phyloP scores from a whole-genome alignment of 2,113 vertebrate species.

The Atherinomorus stipes region DNA sequence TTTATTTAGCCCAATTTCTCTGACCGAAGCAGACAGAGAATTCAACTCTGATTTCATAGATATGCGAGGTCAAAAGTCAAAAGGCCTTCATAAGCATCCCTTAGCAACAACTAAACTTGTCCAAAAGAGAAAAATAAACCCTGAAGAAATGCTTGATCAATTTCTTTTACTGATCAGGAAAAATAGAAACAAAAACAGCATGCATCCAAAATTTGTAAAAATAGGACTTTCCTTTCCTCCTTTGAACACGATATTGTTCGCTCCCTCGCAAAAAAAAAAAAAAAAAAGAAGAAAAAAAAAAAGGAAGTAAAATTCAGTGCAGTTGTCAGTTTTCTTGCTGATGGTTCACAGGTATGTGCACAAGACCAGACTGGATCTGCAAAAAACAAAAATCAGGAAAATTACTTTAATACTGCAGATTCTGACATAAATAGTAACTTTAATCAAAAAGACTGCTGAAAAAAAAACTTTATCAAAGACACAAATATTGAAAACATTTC shows the following conservation, averaged over 20 bases:
- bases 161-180: constrained; percentile 34
- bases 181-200: constrained; percentile 21
- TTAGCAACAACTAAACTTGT: background rate
- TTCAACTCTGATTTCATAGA: constrained; percentile 72
- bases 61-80: constrained; percentile 37
- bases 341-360: constrained; percentile 37
- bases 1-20: constrained; percentile 41
- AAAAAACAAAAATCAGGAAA: constrained; percentile 33
- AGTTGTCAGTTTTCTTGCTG: constrained; percentile 37
- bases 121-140: constrained; percentile 18
- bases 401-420: background rate
- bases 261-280: background rate
- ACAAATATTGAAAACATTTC: too few relatives aligned
- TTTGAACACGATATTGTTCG: background rate
- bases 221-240: constrained; percentile 31
- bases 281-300: background rate
- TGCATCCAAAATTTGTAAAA: constrained; percentile 17
- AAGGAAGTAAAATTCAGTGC: constrained; percentile 17
- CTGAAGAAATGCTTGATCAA: background rate
- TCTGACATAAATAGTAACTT: too few relatives aligned
- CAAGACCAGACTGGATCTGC: constrained; percentile 70
- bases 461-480: too few relatives aligned
- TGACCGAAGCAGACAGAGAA: constrained; percentile 32
- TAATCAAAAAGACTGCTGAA: too few relatives aligned
- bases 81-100: constrained; percentile 18